phyloP scores from a whole-genome alignment of 2,797 vertebrate genomes.

The Sciaenops ocellatus region DNA sequence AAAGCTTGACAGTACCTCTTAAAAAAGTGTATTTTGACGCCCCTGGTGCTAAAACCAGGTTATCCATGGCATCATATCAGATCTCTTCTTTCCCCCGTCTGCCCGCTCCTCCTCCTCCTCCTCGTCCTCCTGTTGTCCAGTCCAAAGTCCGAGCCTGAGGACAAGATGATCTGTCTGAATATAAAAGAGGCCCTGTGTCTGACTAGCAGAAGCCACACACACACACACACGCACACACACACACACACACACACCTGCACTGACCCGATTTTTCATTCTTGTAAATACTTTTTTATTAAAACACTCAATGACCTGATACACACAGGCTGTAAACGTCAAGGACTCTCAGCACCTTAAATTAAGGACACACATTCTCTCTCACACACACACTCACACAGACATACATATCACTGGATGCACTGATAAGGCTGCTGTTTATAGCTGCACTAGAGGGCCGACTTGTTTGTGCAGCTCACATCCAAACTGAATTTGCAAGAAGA shows the following conservation, averaged over 20 bases:
- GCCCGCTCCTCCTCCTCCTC: too few relatives aligned
- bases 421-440: constrained; percentile 17
- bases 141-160: constrained; percentile 24
- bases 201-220: neutral
- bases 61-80: neutral
- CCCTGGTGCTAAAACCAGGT: neutral
- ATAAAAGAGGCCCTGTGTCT: constrained; percentile 2
- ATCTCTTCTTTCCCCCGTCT: neutral
- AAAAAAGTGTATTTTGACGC: neutral
- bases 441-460: neutral
- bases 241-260: neutral
- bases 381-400: neutral
- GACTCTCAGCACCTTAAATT: neutral
- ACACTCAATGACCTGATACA: neutral
- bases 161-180: constrained; percentile 9
- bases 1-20: neutral
- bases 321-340: neutral
- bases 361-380: neutral
- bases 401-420: neutral
- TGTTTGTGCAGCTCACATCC: neutral
- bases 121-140: neutral
- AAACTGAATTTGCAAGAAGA: neutral
- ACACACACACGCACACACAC: neutral
- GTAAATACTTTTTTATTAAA: neutral
- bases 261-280: neutral